Evolutionary conservation across 2,888 invertebrate species (phyloP).

Genomic region (Osedax frankpressi): DNA sequence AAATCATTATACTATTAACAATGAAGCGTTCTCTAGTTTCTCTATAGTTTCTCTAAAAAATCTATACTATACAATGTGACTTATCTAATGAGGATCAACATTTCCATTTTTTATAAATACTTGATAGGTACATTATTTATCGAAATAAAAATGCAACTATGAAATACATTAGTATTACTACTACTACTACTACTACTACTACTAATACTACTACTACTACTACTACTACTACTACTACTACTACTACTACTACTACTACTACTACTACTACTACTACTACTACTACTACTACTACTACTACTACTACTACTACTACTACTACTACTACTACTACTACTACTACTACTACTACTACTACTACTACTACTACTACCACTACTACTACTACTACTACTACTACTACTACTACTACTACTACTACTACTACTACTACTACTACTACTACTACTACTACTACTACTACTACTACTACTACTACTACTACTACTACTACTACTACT

Average conservation of each 20-base stretch:
- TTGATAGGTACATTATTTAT: too few species aligned
- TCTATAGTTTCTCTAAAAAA: too few species aligned
- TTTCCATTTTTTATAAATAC: too few species aligned
- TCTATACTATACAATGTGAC: too few species aligned
- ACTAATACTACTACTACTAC: neutral
- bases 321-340: neutral
- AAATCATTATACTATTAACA: too few species aligned
- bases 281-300: neutral
- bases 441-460: neutral
- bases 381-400: neutral
- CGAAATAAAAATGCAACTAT: too few species aligned
- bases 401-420: neutral
- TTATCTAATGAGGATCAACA: too few species aligned
- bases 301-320: neutral
- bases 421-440: neutral
- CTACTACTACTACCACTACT: neutral
- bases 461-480: neutral
- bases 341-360: neutral
- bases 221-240: neutral
- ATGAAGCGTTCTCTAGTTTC: too few species aligned
- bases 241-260: neutral
- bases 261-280: neutral
- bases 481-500: neutral
- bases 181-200: neutral
- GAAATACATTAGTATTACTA: constrained; percentile 43